Percentiles rank a stretch among this genome's conserved stretches.
phyloP scores from a whole-genome alignment of 2,797 vertebrate genomes.

The Sebastes nivosus region DNA sequence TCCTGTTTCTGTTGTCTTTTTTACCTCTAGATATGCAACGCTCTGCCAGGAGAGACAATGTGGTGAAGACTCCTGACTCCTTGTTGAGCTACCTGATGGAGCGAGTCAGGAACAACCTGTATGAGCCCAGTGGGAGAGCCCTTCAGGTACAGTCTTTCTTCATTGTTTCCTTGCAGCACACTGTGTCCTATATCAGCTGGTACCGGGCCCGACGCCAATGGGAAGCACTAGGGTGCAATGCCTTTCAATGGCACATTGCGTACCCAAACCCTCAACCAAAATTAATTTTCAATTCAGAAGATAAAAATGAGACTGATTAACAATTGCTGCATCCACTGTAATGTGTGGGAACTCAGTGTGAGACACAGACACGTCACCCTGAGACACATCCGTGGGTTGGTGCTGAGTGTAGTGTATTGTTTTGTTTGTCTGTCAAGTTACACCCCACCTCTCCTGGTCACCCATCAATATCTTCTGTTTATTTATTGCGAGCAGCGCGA shows the following conservation, averaged over 20 bases:
- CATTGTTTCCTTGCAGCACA: slow-evolving; percentile 25
- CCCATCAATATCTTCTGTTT: not conserved
- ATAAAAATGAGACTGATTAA: not conserved
- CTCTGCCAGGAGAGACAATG: slow-evolving; percentile 51
- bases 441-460: not conserved
- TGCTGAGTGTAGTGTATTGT: not conserved
- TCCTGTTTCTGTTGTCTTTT: not conserved
- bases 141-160: slow-evolving; percentile 79
- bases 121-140: slow-evolving; percentile 84
- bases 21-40: slow-evolving; percentile 66
- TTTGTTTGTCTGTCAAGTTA: not conserved
- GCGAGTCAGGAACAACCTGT: slow-evolving; percentile 81
- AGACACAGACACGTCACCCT: not conserved
- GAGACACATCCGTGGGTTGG: not conserved
- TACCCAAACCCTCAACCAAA: not conserved
- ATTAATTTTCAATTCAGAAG: not conserved
- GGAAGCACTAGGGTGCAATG: not conserved
- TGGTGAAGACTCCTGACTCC: slow-evolving; percentile 76
- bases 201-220: fast-evolving
- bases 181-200: slow-evolving; percentile 6
- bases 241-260: not conserved
- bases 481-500: not conserved
- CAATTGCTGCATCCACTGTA: not conserved
- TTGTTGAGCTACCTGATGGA: slow-evolving; percentile 84
- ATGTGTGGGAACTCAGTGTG: not conserved